Evolutionary conservation across 2,797 vertebrate genomes (phyloP).

Genomic region (Myiothlypis chrysogaster): DNA sequence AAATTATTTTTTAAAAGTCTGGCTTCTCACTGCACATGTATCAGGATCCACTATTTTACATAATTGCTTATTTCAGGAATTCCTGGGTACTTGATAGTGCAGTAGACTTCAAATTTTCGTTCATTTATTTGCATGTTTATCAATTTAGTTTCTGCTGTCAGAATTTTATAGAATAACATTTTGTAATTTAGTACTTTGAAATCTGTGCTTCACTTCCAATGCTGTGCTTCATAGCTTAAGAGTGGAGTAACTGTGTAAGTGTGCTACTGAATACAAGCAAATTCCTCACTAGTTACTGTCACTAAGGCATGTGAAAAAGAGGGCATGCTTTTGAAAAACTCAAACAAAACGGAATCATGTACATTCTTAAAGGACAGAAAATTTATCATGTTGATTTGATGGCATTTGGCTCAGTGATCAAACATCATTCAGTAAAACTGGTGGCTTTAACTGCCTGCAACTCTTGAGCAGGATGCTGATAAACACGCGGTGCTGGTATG

Average conservation of each 20-base stretch:
- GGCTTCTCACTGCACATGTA: neutral
- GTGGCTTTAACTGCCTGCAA: neutral
- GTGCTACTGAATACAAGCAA: neutral
- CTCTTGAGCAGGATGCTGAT: neutral
- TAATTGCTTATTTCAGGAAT: neutral
- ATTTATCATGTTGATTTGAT: neutral
- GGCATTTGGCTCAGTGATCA: neutral
- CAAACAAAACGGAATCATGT: neutral
- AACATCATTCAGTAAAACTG: neutral
- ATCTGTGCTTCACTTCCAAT: neutral
- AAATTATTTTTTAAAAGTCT: neutral
- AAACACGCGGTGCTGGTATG: fast-evolving
- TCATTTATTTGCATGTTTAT: neutral
- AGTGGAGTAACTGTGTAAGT: neutral
- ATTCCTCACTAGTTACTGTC: neutral
- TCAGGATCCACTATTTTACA: neutral
- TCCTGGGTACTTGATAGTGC: neutral
- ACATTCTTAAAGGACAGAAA: neutral
- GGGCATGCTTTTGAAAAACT: neutral
- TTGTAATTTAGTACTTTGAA: neutral
- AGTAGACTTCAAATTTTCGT: neutral
- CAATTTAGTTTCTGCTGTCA: neutral
- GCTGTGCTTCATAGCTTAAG: neutral
- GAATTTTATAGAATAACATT: neutral
- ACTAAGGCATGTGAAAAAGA: neutral